Conservation (phyloP, 1,140 invertebrate species). For the Gonioctena quinquepunctata region DNA sequence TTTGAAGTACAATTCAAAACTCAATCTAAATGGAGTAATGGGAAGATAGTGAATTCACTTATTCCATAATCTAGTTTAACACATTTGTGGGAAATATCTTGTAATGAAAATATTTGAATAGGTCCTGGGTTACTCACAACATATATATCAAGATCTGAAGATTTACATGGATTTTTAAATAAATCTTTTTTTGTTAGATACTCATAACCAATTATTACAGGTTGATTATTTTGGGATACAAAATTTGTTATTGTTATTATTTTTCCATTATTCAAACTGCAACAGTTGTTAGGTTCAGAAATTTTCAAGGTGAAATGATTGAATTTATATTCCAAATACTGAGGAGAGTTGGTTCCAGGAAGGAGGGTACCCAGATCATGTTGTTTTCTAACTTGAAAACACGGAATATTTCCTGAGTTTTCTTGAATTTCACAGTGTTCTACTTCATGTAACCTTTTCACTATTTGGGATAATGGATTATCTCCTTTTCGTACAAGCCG, state of each 20-base stretch:
- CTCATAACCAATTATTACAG: neutral
- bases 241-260: neutral
- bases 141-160: neutral
- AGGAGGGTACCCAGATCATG: neutral
- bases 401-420: neutral
- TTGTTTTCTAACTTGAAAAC: neutral
- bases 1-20: too few species aligned
- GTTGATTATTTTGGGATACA: neutral
- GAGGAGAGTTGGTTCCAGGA: neutral
- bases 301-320: neutral
- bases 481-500: conserved; percentile 27
- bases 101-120: neutral
- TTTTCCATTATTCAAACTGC: neutral
- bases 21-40: too few species aligned
- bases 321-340: neutral
- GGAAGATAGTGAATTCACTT: too few species aligned
- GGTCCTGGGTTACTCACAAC: neutral
- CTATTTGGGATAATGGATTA: conserved; percentile 28
- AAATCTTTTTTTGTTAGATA: neutral
- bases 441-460: conserved; percentile 26
- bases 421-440: neutral
- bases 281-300: neutral
- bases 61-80: too few species aligned
- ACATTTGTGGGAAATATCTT: neutral
- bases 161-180: neutral